A percentile compares a stretch with the other conserved stretches of the same genome.
These are phyloP conservation scores for Balanococcus diminutus DNA, from an alignment of 2,888 invertebrate genomes.

Conservation along the genomic window DNA sequence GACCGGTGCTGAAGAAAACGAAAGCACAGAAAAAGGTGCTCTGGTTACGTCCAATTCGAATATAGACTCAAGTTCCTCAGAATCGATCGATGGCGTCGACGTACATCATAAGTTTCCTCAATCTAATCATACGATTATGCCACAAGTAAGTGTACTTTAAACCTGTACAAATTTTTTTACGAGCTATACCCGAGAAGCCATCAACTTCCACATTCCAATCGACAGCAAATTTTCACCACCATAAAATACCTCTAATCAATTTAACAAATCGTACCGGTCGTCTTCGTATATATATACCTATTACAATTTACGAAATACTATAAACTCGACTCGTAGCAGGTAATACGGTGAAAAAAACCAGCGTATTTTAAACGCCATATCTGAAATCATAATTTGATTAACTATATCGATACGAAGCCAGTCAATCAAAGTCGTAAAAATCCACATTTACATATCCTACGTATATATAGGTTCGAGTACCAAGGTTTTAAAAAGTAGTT, in stretches of 20 bases:
- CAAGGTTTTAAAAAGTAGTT: constrained; percentile 25
- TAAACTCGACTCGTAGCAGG: neutral
- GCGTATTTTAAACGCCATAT: neutral
- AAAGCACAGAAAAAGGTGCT: constrained; percentile 57
- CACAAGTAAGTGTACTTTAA: constrained; percentile 32
- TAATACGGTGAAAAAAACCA: constrained; percentile 12
- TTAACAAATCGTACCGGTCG: neutral
- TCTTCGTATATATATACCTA: too few relatives aligned
- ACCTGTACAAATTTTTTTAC: neutral
- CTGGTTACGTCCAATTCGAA: constrained; percentile 58
- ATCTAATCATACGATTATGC: constrained; percentile 50
- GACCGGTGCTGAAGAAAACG: constrained; percentile 57
- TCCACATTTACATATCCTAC: constrained; percentile 21
- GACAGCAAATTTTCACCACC: neutral
- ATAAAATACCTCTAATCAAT: neutral
- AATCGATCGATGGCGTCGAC: constrained; percentile 60
- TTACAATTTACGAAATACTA: constrained; percentile 2
- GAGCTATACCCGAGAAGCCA: neutral
- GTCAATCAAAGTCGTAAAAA: constrained; percentile 37
- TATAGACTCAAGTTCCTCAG: constrained; percentile 60
- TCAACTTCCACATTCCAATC: constrained; percentile 27
- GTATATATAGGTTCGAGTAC: neutral
- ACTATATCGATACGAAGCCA: constrained; percentile 22
- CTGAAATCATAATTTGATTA: constrained; percentile 31
- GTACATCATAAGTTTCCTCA: constrained; percentile 57